Evolutionary conservation across 2,888 invertebrate species (phyloP).

Genomic region (Oconnorella tubifera): DNA sequence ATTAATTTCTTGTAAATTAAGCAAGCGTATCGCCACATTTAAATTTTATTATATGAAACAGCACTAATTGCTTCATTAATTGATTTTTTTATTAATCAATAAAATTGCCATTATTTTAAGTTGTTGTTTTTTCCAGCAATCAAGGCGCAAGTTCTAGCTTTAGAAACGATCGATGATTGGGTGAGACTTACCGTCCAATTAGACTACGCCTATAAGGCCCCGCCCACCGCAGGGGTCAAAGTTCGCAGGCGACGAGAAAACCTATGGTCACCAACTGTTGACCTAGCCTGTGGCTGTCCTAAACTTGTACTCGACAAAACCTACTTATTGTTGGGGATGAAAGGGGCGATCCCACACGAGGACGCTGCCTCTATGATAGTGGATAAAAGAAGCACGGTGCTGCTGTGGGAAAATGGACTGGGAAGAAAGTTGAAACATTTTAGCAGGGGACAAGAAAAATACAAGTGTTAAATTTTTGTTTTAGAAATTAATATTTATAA

Average conservation of each 20-base stretch:
- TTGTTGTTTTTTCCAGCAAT: not conserved
- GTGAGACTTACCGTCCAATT: not conserved
- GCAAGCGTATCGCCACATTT: too few relatives aligned
- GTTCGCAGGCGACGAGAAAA: not conserved
- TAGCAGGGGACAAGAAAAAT: not conserved
- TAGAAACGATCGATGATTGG: not conserved
- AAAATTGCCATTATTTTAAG: too few relatives aligned
- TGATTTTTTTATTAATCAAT: not conserved
- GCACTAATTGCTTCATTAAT: not conserved
- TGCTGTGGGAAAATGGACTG: not conserved
- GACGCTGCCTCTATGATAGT: not conserved
- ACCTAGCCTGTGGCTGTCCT: conserved; percentile 20
- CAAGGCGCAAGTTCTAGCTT: not conserved
- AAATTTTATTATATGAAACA: not conserved
- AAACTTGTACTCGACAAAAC: conserved; percentile 13
- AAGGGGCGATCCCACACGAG: not conserved
- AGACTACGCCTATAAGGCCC: not conserved
- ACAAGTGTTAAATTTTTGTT: not conserved
- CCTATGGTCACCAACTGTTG: conserved; percentile 8
- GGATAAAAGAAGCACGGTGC: not conserved
- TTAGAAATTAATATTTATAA: too few relatives aligned
- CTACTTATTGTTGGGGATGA: conserved; percentile 1
- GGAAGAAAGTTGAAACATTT: not conserved
- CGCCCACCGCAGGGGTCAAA: not conserved
- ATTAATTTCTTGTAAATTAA: too few relatives aligned